phyloP scores from a whole-genome alignment of 35 echinoderm and acorn worm species.

The Chiridota heheva region DNA sequence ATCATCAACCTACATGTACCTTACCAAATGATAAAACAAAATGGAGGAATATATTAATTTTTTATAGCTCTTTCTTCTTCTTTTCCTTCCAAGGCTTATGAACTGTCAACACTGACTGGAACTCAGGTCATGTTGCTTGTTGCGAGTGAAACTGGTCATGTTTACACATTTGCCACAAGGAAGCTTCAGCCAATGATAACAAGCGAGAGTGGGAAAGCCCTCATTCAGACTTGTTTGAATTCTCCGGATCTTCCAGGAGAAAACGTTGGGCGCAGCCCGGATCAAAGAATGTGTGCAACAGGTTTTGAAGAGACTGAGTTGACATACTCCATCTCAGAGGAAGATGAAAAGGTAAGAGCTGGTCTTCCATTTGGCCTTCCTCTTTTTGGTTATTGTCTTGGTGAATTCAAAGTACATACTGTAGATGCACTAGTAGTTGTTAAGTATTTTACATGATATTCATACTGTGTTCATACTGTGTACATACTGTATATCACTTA shows the following conservation, averaged over 20 bases:
- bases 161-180: slow-evolving; percentile 97
- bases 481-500: too few species aligned
- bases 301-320: slow-evolving; percentile 99
- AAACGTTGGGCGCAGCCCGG: slow-evolving; percentile 43
- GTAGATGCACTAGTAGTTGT: too few species aligned
- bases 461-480: too few species aligned
- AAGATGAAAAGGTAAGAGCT: slow-evolving; percentile 77
- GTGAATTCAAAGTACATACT: too few species aligned
- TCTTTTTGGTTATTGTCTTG: too few species aligned
- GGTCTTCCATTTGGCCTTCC: too few species aligned
- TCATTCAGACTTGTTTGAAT: slow-evolving; percentile 97
- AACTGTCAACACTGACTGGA: slow-evolving; percentile 96
- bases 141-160: slow-evolving; percentile 97
- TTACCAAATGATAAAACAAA: too few species aligned
- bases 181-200: slow-evolving; percentile 99
- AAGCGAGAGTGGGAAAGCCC: slow-evolving; percentile 95
- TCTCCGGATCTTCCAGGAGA: slow-evolving; percentile 84
- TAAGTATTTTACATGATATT: too few species aligned
- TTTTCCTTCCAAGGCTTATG: slow-evolving; percentile 78
- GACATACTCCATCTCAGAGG: slow-evolving; percentile 78
- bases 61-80: too few species aligned
- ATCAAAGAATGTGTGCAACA: slow-evolving; percentile 96
- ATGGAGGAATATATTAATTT: too few species aligned
- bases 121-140: slow-evolving; percentile 98
- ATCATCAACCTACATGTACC: too few species aligned